A percentile compares a stretch with the other conserved stretches of the same genome.
These are phyloP conservation scores for Sphaerodactylus townsendi DNA, from an alignment of 2,113 vertebrate species.

Conservation along the genomic window DNA sequence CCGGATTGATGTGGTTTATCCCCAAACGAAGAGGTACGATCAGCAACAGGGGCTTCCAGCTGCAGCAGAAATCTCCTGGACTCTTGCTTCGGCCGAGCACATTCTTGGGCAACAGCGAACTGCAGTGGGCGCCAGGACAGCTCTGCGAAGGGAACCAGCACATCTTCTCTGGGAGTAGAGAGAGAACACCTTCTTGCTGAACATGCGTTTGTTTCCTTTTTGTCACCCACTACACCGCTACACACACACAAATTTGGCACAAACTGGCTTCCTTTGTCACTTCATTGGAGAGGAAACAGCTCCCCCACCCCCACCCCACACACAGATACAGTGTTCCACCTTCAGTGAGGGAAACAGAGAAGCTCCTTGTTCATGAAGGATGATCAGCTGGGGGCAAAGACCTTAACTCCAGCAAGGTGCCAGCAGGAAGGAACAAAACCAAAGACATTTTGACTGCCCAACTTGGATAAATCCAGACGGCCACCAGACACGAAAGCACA, in stretches of 20 bases:
- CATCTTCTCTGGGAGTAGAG: constrained; percentile 79
- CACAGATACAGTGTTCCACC: too few species aligned
- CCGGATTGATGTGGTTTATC: constrained; percentile 88
- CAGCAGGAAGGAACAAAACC: background rate
- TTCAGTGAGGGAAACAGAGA: background rate
- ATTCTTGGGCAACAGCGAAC: constrained; percentile 33
- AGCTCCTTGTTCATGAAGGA: background rate
- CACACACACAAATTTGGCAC: background rate
- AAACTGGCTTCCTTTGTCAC: rapidly evolving
- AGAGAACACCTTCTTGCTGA: background rate
- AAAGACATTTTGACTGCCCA: too few species aligned
- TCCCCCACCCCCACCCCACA: too few species aligned
- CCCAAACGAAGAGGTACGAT: constrained; percentile 87
- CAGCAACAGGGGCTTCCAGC: constrained; percentile 86
- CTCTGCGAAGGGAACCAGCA: constrained; percentile 71
- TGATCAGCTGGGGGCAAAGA: background rate
- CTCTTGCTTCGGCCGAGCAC: constrained; percentile 55
- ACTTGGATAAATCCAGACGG: too few species aligned
- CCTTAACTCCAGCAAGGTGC: background rate
- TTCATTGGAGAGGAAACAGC: background rate
- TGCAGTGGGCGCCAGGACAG: constrained; percentile 44
- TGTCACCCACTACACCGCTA: too few species aligned
- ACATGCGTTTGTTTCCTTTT: background rate
- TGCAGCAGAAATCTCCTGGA: constrained; percentile 46
- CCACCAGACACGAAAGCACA: too few species aligned